phyloP scores from a whole-genome alignment of 92 coral and sea anemone genomes.

The Porites lobata region DNA sequence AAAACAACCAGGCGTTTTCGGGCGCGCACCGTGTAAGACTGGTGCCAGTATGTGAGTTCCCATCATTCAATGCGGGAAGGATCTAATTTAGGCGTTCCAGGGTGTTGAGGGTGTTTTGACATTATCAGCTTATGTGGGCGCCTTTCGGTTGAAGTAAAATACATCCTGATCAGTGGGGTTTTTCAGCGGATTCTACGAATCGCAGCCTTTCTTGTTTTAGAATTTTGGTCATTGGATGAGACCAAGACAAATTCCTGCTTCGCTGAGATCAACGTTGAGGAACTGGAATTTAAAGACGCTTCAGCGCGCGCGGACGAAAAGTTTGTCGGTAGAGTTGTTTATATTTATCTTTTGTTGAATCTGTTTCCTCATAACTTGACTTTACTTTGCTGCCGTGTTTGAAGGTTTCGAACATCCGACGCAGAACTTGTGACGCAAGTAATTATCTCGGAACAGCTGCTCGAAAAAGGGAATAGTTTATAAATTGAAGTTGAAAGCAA shows the following conservation, averaged over 20 bases:
- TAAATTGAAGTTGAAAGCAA: background rate
- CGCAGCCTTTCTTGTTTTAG: background rate
- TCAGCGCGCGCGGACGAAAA: background rate
- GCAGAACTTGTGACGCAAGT: constrained; percentile 24
- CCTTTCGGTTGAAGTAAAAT: background rate
- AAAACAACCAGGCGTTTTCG: constrained; percentile 42
- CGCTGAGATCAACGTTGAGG: background rate
- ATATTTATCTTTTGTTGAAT: background rate
- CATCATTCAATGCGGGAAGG: constrained; percentile 2
- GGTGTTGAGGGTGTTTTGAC: background rate
- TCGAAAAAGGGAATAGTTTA: background rate
- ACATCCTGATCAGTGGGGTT: background rate
- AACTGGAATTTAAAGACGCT: constrained; percentile 6
- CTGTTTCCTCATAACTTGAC: constrained; percentile 1
- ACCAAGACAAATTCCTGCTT: background rate
- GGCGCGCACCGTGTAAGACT: background rate
- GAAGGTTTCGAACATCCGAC: constrained; percentile 11
- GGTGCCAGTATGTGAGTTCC: constrained; percentile 3
- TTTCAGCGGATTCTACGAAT: constrained; percentile 3
- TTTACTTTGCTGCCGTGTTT: background rate
- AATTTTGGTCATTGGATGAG: background rate
- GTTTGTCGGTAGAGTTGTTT: constrained; percentile 2
- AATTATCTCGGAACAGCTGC: background rate
- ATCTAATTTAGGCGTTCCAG: background rate
- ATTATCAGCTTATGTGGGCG: constrained; percentile 12